A percentile compares a stretch with the other conserved stretches of the same genome.
phyloP scores from a whole-genome alignment of 1,140 invertebrate genomes.

The Apis florea region DNA sequence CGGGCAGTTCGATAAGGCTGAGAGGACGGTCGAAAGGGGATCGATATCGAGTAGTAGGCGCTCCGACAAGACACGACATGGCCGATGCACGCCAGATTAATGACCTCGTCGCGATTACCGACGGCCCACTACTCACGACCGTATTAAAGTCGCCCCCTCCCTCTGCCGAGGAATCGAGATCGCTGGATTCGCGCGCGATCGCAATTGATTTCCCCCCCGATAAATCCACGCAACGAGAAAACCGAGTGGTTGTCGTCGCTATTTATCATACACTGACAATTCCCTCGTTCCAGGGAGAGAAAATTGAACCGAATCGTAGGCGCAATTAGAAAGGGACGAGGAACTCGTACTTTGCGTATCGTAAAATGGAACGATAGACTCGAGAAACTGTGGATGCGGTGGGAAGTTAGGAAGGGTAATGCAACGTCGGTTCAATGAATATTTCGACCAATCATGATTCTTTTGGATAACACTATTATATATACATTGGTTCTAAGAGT shows the following conservation, averaged over 20 bases:
- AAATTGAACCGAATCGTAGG: constrained; percentile 21
- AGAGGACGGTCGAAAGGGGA: constrained; percentile 28
- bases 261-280: constrained; percentile 40
- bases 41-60: constrained; percentile 62
- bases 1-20: no score
- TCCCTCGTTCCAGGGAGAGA: neutral
- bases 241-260: neutral
- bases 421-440: no score
- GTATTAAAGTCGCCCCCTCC: constrained; percentile 65
- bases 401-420: no score
- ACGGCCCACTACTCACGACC: constrained; percentile 59
- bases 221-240: constrained; percentile 35
- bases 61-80: constrained; percentile 60
- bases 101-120: constrained; percentile 65
- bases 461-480: no score
- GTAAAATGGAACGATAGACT: neutral
- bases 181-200: constrained; percentile 55
- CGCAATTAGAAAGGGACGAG: constrained; percentile 26
- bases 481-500: no score
- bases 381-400: no score
- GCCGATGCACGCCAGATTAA: constrained; percentile 69
- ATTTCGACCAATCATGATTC: no score
- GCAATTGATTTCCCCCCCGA: constrained; percentile 68
- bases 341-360: neutral
- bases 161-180: constrained; percentile 67